Conservation (phyloP, 2,113 vertebrate genomes). For the Apteryx owenii region DNA sequence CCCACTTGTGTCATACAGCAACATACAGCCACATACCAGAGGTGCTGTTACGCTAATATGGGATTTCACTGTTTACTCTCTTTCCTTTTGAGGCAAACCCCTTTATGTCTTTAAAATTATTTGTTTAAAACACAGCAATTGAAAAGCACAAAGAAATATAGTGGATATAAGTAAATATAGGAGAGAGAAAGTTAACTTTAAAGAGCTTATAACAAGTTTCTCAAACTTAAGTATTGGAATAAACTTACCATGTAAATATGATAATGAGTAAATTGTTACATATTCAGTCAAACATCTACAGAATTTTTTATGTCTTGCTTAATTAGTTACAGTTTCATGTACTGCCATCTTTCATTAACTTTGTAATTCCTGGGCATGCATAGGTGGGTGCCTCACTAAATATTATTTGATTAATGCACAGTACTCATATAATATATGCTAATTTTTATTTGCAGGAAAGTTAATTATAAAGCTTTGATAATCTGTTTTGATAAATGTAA, state of each 20-base stretch:
- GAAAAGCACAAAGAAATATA: background rate
- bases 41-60: too few relatives aligned
- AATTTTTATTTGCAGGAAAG: conserved; percentile 71
- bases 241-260: conserved; percentile 51
- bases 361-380: conserved; percentile 65
- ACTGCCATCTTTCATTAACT: conserved; percentile 69
- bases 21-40: rapidly evolving
- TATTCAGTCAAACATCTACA: conserved; percentile 44
- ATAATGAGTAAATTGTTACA: conserved; percentile 55
- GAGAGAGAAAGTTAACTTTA: background rate
- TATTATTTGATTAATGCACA: conserved; percentile 52
- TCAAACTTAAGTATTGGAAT: background rate
- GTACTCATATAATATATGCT: conserved; percentile 67
- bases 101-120: background rate
- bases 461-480: conserved; percentile 72
- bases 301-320: conserved; percentile 60
- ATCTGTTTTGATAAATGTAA: conserved; percentile 68
- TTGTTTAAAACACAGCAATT: background rate
- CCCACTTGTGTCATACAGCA: background rate
- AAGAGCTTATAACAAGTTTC: background rate
- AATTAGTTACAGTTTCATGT: conserved; percentile 73
- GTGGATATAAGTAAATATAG: rapidly evolving
- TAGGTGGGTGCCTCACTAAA: conserved; percentile 62
- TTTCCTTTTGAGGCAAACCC: background rate
- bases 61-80: background rate